phyloP scores from a whole-genome alignment of 1,140 invertebrate species.

The Xylocopa sonorina region DNA sequence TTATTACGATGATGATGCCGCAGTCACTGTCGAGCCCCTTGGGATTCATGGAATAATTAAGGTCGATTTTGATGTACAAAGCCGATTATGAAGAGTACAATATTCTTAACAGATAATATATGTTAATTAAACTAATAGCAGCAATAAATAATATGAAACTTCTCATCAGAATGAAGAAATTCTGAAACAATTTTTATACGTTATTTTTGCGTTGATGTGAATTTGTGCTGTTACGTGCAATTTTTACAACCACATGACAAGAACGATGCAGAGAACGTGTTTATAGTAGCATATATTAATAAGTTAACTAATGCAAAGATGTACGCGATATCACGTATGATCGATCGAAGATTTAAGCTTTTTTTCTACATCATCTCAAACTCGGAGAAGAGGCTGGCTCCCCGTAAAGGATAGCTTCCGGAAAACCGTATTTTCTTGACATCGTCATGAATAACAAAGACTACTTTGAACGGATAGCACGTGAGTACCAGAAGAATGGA shows the following conservation, averaged over 20 bases:
- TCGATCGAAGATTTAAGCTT: not conserved
- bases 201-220: too few relatives aligned
- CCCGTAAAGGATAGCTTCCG: not conserved
- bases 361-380: not conserved
- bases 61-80: not conserved
- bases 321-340: too few relatives aligned
- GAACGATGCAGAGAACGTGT: too few relatives aligned
- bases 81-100: not conserved
- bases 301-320: too few relatives aligned
- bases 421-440: constrained; percentile 1
- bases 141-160: too few relatives aligned
- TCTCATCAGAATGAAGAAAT: too few relatives aligned
- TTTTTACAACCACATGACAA: too few relatives aligned
- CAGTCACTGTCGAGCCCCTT: not conserved
- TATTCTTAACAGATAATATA: not conserved
- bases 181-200: too few relatives aligned
- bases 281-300: too few relatives aligned
- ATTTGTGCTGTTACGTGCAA: too few relatives aligned
- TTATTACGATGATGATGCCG: not conserved
- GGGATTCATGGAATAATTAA: not conserved
- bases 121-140: too few relatives aligned
- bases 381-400: too few relatives aligned
- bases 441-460: constrained; percentile 10
- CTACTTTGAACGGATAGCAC: not conserved
- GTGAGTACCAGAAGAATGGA: constrained; percentile 1